A percentile compares a stretch with the other conserved stretches of the same genome.
These are phyloP conservation scores for Tauraco hartlaubi DNA, from an alignment of 2,797 vertebrate genomes.

Conservation along the genomic window DNA sequence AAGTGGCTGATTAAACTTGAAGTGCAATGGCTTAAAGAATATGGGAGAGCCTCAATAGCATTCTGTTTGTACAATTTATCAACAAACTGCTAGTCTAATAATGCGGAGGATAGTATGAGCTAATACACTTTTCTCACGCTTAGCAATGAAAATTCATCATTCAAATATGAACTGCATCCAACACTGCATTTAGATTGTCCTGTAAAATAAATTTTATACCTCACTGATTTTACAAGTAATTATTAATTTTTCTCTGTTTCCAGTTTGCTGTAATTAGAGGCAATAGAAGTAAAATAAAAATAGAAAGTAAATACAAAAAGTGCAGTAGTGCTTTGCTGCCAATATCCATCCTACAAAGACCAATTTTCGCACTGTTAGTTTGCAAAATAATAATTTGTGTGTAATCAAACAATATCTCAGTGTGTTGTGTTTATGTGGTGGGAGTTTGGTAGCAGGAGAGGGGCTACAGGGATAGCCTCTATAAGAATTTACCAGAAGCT, in stretches of 20 bases:
- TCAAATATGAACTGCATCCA: background rate
- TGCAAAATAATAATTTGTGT: constrained; percentile 1
- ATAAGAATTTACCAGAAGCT: too few species aligned
- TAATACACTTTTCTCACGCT: background rate
- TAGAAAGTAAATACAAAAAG: background rate
- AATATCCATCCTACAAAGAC: background rate
- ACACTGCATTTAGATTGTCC: background rate
- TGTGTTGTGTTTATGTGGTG: too few species aligned
- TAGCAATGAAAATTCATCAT: background rate
- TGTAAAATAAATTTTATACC: constrained; percentile 37
- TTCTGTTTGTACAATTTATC: background rate
- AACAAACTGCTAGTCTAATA: background rate
- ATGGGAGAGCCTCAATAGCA: background rate
- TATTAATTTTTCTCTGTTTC: background rate
- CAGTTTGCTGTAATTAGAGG: background rate
- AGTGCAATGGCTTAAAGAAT: background rate
- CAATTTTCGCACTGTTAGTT: background rate
- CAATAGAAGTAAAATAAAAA: background rate
- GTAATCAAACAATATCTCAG: background rate
- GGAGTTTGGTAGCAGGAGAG: too few species aligned
- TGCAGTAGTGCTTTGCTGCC: background rate
- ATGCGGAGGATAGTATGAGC: background rate
- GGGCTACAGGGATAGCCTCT: too few species aligned
- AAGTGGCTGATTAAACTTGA: background rate
- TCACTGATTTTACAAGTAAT: constrained; percentile 17